Evolutionary conservation across 2,797 vertebrate species (phyloP).

Genomic region (Psittacula echo): DNA sequence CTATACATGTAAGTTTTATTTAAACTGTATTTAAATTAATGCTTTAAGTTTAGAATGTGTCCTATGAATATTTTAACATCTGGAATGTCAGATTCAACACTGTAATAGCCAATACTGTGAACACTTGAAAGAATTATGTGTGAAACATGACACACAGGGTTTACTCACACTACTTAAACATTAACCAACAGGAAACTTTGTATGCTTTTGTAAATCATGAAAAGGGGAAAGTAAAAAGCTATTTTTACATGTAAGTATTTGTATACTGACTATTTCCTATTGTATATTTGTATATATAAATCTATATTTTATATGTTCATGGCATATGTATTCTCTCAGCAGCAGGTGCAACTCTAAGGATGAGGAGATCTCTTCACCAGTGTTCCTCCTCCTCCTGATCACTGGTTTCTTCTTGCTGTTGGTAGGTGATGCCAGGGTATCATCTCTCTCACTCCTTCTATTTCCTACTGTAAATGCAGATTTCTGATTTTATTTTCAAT

Average conservation of each 20-base stretch:
- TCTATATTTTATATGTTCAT: constrained; percentile 75
- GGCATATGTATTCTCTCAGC: constrained; percentile 26
- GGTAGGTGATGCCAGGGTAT: background rate
- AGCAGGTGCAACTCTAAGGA: constrained; percentile 25
- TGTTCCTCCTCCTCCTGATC: background rate
- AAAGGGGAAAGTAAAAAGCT: constrained; percentile 72
- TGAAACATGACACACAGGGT: constrained; percentile 67
- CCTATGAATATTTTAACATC: constrained; percentile 49
- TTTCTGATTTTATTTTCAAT: constrained; percentile 11
- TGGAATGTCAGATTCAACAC: constrained; percentile 67
- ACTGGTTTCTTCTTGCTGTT: constrained; percentile 21
- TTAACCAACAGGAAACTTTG: constrained; percentile 61
- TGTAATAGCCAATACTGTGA: constrained; percentile 81
- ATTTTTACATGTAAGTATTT: constrained; percentile 81
- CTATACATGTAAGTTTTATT: constrained; percentile 38
- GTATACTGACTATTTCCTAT: constrained; percentile 75
- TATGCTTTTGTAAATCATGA: constrained; percentile 75
- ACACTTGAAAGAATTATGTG: constrained; percentile 66
- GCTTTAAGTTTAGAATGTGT: constrained; percentile 59
- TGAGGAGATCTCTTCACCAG: constrained; percentile 1
- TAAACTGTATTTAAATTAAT: constrained; percentile 61
- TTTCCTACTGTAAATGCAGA: background rate
- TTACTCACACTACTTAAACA: constrained; percentile 69
- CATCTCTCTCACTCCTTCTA: background rate
- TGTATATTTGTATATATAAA: constrained; percentile 80